These are phyloP conservation scores for Drosophila peninsularis DNA, from an alignment of 2,888 invertebrate genomes.

Conservation along the genomic window DNA sequence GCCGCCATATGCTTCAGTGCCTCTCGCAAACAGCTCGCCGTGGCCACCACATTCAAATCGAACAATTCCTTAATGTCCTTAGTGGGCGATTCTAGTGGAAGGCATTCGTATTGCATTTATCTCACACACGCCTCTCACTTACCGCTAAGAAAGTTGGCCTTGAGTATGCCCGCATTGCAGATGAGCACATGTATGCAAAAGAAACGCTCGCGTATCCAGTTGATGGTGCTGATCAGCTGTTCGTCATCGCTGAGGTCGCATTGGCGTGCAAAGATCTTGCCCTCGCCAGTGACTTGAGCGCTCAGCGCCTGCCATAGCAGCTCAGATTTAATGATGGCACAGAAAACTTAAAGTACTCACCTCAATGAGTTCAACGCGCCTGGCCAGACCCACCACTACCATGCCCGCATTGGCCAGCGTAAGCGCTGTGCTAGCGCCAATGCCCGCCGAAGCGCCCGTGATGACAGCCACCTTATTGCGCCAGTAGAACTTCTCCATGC, in stretches of 20 bases:
- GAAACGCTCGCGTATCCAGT: constrained; percentile 80
- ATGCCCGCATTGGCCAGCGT: constrained; percentile 85
- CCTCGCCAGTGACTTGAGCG: constrained; percentile 75
- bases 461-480: constrained; percentile 83
- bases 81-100: constrained; percentile 70
- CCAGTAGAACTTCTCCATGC: constrained; percentile 69
- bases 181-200: constrained; percentile 82
- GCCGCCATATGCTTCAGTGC: constrained; percentile 86
- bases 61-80: constrained; percentile 83
- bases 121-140: background rate
- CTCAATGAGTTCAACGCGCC: constrained; percentile 85
- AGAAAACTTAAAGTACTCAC: constrained; percentile 53
- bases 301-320: constrained; percentile 74
- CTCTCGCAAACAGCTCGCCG: constrained; percentile 86
- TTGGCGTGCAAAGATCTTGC: constrained; percentile 81
- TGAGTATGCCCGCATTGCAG: constrained; percentile 84
- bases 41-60: constrained; percentile 86
- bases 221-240: constrained; percentile 77
- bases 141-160: constrained; percentile 82
- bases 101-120: too few relatives aligned
- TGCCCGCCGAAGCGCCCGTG: constrained; percentile 85
- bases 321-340: background rate
- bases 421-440: constrained; percentile 84
- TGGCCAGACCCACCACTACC: constrained; percentile 86
- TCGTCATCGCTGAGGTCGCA: constrained; percentile 83